These are phyloP conservation scores for Amorpha juglandis DNA, from an alignment of 2,888 invertebrate genomes.

Conservation along the genomic window DNA sequence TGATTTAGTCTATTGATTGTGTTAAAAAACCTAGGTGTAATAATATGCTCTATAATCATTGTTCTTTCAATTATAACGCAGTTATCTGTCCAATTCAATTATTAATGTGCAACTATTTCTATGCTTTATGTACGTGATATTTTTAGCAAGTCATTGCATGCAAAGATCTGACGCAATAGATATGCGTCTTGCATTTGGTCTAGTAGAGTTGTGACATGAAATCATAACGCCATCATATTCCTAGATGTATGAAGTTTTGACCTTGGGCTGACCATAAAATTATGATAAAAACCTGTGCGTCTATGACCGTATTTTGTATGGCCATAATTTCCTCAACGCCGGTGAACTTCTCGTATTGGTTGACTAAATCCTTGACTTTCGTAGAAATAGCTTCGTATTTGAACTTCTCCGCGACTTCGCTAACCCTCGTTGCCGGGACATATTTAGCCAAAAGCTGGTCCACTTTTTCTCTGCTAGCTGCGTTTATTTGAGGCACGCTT, in stretches of 20 bases:
- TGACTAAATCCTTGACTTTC: slow-evolving; percentile 77
- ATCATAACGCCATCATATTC: neutral
- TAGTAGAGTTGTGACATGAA: neutral
- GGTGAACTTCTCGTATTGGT: slow-evolving; percentile 89
- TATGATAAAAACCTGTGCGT: slow-evolving; percentile 82
- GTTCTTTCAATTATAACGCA: too few relatives aligned
- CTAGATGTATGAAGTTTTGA: slow-evolving; percentile 14
- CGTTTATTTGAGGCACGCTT: slow-evolving; percentile 56
- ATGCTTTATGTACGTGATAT: too few relatives aligned
- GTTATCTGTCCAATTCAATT: too few relatives aligned
- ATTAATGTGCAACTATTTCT: too few relatives aligned
- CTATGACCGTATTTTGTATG: slow-evolving; percentile 89
- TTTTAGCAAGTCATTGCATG: neutral
- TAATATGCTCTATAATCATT: too few relatives aligned
- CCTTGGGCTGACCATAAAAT: slow-evolving; percentile 29
- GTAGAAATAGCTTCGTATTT: slow-evolving; percentile 62
- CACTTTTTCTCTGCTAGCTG: slow-evolving; percentile 63
- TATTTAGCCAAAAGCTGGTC: slow-evolving; percentile 71
- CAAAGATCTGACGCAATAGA: neutral
- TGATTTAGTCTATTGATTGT: too few relatives aligned
- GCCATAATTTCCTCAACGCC: slow-evolving; percentile 91
- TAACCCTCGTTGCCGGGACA: slow-evolving; percentile 63
- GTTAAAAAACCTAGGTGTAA: too few relatives aligned
- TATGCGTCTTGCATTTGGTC: neutral
- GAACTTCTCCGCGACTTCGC: slow-evolving; percentile 70